Conservation (phyloP, 2,888 invertebrate species). For the Microctonus hyperodae region DNA sequence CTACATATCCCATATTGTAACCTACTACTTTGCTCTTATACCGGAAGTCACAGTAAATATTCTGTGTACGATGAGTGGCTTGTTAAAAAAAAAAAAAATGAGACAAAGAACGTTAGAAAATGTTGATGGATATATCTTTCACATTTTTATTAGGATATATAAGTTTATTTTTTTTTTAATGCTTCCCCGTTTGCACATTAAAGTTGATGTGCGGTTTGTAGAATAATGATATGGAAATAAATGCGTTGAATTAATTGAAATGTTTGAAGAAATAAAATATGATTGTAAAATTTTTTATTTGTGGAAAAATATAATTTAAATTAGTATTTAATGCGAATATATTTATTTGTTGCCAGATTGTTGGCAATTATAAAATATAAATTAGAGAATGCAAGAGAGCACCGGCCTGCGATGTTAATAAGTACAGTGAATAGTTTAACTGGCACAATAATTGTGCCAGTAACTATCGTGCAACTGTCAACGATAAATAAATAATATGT, state of each 20-base stretch:
- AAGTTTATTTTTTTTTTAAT: too few relatives aligned
- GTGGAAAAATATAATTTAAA: background rate
- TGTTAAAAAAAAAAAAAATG: constrained; percentile 18
- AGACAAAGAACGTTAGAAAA: too few relatives aligned
- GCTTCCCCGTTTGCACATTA: too few relatives aligned
- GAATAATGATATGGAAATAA: too few relatives aligned
- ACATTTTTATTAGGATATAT: too few relatives aligned
- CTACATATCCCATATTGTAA: constrained; percentile 9
- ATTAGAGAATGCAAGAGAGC: background rate
- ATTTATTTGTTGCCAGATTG: background rate
- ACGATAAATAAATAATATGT: background rate
- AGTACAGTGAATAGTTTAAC: background rate
- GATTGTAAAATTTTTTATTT: background rate
- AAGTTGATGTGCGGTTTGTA: too few relatives aligned
- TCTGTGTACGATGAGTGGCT: constrained; percentile 28
- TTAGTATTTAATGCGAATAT: background rate
- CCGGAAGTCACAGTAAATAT: constrained; percentile 35
- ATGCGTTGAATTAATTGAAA: too few relatives aligned
- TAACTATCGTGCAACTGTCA: constrained; percentile 2
- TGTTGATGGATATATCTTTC: too few relatives aligned
- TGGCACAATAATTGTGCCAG: background rate
- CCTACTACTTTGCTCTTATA: constrained; percentile 12
- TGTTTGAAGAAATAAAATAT: too few relatives aligned
- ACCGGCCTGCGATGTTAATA: background rate
- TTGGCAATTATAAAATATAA: constrained; percentile 10